Evolutionary conservation across 2,113 vertebrate species (phyloP), one percentile per base, ranked within the genome.

Genomic region (Grammomys dolichurus): DNA sequence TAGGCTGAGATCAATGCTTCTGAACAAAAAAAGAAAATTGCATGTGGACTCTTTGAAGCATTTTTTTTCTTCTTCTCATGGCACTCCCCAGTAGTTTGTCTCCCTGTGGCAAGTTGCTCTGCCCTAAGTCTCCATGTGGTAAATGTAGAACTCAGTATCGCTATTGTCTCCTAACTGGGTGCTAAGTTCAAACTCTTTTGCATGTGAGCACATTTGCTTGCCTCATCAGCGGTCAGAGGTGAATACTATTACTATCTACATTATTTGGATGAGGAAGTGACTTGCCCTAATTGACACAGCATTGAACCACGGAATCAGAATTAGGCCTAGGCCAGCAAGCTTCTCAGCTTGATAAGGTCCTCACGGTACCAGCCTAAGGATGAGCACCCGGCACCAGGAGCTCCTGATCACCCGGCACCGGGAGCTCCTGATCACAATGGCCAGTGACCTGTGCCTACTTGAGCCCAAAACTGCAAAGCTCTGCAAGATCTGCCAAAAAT

Each of bases 181-280:
- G 36, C 28, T 54, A 46, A 51, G 13, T 76, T 65, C 19, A 54
- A 56, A 67, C 4, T 73, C n/a, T 31, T 54, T 17, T 75, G 4
- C 58, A 31, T 51, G 43, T 81, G 67, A 72, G 28, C 26, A 65
- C 77, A 60, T 73, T 75, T 73, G 5, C 76, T 89, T 93, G 91
- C 72, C 48, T 65, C 6, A 75, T 73, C 80, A 93, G 16, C 48
- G 9, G 9, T 73, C 43, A 19, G 31, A 60, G 19, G 65, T 77
- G 16, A 95, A 33, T 73, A 33, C 48, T 67, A 5, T 70, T 54
- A 87, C 84, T 58, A 43, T 65, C 13, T 2, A 2, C 31, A 65
- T 84, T 87, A 86, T 24, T 48, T 28, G 58, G 84, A 89, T 77
- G 36, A 92, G 87, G 76, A 91, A 94, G 36, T 94, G 46, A 96